Base-by-base conservation (phyloP, 2,797 vertebrate genomes). In the Pseudocheirus occidentalis region DNA sequence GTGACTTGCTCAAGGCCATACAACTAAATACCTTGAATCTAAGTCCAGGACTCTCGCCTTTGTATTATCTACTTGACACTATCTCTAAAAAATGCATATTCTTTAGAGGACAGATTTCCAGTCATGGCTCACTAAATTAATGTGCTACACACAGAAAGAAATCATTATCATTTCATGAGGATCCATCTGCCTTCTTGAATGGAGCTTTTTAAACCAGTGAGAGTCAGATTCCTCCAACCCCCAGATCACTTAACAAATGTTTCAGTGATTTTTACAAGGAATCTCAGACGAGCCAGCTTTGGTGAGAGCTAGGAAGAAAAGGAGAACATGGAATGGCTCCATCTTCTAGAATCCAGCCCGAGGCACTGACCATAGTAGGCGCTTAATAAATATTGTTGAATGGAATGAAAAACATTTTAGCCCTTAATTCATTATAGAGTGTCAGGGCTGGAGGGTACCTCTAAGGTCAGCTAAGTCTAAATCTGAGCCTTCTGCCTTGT, bases 161-260 rank as follows among this genome's bases (percentile, higher is more conserved):
- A 99, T 99, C 98, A 98, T 99, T 98, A 98, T 99, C 98, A 46
- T 98, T 99, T 98, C 98, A 98, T 96, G 94, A 96, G 98, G 98
- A 97, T 99, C 98, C 98, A 97, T 98, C 98, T 97, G 96, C 98
- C 98, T 98, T 55, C 94, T 98, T 96, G 98, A 99, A 98, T 96
- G 97, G 97, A 98, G 98, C 98, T 98, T 98, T 97, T 98, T 98
- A 98, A 98, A 98, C 96, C 98, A 98, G 98, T 94, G 98, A 98
- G 98, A 98, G 98, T 98, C 98, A 99, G 98, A 98, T 98, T 98
- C 98, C 97, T 98, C 97, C 21, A 46, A 40, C 7, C 98, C 95
- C 96, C 97, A 97, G 94, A 98, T 98, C 97, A 96, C 97, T 98
- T 98, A 93, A 97, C 97, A 91, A 98, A 97, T 97, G 97, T 98